Evolutionary conservation across 2,113 vertebrate species (phyloP), one percentile per base, ranked within the genome.

Genomic region (Elgaria multicarinata): DNA sequence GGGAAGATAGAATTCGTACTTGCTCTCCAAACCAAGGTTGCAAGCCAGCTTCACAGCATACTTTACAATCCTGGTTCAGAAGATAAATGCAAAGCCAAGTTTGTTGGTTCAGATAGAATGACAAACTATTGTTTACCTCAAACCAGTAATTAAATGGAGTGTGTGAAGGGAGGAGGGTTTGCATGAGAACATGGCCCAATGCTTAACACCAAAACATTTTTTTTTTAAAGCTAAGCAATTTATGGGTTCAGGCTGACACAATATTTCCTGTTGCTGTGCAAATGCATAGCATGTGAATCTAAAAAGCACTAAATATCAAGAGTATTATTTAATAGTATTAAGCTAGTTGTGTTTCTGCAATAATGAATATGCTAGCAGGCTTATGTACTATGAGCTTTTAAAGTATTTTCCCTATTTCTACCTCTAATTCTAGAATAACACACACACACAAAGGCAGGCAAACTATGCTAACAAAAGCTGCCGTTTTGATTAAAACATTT

Each of bases 401-500:
- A 58, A 58, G 31, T 33, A 83, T 66, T 39, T n/a, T 66, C 62
- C 28, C 75, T 12, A 79, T 87, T 79, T 79, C 33, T 79, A 87
- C 39, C 39, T 50, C 9, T 66, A 42, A 55, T 42, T 71, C 66
- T 50, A 36, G 76, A 36, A 20, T 67, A 87, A 69, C 55, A 58
- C 55, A 58, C 55, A 58, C 58, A 62, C 58, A 64, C 22, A 24
- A 75, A 84, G 64, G 55, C 58, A 55, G 66, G 36, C 62, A 87
- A 79, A 79, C 44, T 36, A 81, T 71, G 36, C 46, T 81, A 87
- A 87, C 64, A 87, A 87, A 81, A 55, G 86, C 86, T 18, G 58
- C 46, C 31, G n/a, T 87, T 80, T 58, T 87, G 66, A 87, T 80
- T 71, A 81, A 42, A 80, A 31, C n/a, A 81, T 14, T 46, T 64